Evolutionary conservation across 2,888 invertebrate species (phyloP), one percentile per base, ranked within the genome.

Genomic region (Drosophila greeni): DNA sequence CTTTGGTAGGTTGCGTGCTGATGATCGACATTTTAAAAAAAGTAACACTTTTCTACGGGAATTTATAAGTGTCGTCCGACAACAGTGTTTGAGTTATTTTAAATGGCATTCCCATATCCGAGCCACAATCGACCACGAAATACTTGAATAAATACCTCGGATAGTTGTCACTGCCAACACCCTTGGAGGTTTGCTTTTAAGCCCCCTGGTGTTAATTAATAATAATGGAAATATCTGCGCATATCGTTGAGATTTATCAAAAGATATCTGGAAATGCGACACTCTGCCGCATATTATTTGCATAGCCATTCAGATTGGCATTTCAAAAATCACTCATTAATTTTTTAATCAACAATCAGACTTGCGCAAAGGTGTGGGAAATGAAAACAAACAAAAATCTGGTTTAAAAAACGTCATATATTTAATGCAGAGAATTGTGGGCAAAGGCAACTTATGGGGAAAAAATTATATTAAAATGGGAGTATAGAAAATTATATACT

Each of bases 261-360:
- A 24, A 31, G 36, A 29, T 51, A 64, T 40, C 24, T 42, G 64
- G 20, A 29, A 52, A 36, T 36, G 31, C 12, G 65, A 43, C 54
- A 37, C 36, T 20, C 42, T 24, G 29, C 31, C 3, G 36, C n/a
- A 14, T 36, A 43, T 64, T 62, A 52, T 62, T 62, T 64, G 37
- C 52, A 64, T 14, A 64, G 42, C 65, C 40, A 64, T 62, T 65
- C 43, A 62, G 43, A 43, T 52, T 31, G 68, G 39, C 58, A 67
- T 45, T 67, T 39, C 49, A 43, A 51, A 51, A 45, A 58, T 62
- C 65, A 64, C 39, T 49, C 58, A 66, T 51, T 58, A 67, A 66
- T 45, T 67, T 67, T 66, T 58, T 67, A 67, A 45, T 66, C 67
- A 66, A 43, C 66, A 66, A 67, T 66, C 67, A 51, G 49, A 9